These are phyloP conservation scores for Orientallactaga sibirica DNA, from an alignment of 2,797 vertebrate genomes.

Conservation along the genomic window DNA sequence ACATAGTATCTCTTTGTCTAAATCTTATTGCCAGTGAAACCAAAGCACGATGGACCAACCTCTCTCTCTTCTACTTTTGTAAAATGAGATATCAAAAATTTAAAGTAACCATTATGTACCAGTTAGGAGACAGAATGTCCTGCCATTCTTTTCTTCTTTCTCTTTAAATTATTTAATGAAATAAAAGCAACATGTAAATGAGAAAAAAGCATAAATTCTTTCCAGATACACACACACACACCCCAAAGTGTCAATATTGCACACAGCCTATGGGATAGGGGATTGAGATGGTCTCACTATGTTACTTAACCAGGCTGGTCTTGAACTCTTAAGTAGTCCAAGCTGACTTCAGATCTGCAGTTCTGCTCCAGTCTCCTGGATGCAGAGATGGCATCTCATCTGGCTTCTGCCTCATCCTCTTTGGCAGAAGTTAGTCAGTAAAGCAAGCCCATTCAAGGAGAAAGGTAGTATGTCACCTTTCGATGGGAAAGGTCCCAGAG, in stretches of 20 bases:
- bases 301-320: too few species aligned
- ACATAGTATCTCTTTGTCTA: not conserved
- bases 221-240: not conserved
- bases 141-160: not conserved
- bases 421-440: not conserved
- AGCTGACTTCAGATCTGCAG: not conserved
- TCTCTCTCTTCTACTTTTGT: not conserved
- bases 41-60: not conserved
- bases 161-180: conserved; percentile 30
- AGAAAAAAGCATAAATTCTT: conserved; percentile 54
- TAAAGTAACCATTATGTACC: conserved; percentile 4
- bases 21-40: not conserved
- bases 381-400: not conserved
- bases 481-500: not conserved
- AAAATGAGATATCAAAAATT: not conserved
- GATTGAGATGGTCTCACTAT: too few species aligned
- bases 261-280: too few species aligned
- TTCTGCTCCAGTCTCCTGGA: too few species aligned
- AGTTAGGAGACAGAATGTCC: not conserved
- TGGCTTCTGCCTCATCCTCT: not conserved
- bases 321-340: not conserved
- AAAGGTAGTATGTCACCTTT: not conserved
- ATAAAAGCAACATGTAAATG: conserved; percentile 48
- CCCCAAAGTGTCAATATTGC: not conserved
- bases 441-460: not conserved